Evolutionary conservation across 2,888 invertebrate species (phyloP), one percentile per base, ranked within the genome.

Genomic region (Xylota sylvarum): DNA sequence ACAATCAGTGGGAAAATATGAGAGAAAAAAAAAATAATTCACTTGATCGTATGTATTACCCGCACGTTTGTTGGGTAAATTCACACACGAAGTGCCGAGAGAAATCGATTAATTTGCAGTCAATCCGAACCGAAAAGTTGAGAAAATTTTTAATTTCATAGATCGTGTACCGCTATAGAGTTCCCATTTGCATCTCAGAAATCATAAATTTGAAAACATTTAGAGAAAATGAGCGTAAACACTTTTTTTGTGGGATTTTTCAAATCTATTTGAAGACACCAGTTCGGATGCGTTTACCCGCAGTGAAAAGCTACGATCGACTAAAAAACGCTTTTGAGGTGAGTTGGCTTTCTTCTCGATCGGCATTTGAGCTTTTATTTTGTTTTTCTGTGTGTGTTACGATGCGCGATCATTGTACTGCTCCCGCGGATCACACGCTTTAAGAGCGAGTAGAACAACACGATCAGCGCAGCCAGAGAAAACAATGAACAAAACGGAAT

Each of bases 311-410:
- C 72, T 78, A 78, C 86, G 73, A 82, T 82, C 86, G 67, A 86
- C 86, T 86, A 62, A 86, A 81, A 67, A 73, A 52, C 37, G 81
- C 81, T 86, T 83, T 82, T 81, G 82, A 86, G 86, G 81, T 86
- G 86, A 82, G 86, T 86, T 82, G 86, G 67, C 69, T 81, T 70
- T 81, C 67, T 65, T 72, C 60, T 43, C 60, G 70, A 43, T 74
- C 67, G 64, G 48, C 62, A 55, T 10, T 67, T 30, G 74, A 77
- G 80, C 76, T 80, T 80, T 74, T 64, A 32, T 23, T 46, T 43
- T 19, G 23, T 30, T 50, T 64, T 12, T 17, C 35, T 65, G 14
- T 72, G 32, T 62, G 48, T 74, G 72, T 60, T 50, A 27, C 46
- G 43, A 64, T 55, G 17, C 12, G 6, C 17, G 17, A 19, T 27